Conservation (phyloP, 1,140 invertebrate genomes). For the Andricus grossulariae region DNA sequence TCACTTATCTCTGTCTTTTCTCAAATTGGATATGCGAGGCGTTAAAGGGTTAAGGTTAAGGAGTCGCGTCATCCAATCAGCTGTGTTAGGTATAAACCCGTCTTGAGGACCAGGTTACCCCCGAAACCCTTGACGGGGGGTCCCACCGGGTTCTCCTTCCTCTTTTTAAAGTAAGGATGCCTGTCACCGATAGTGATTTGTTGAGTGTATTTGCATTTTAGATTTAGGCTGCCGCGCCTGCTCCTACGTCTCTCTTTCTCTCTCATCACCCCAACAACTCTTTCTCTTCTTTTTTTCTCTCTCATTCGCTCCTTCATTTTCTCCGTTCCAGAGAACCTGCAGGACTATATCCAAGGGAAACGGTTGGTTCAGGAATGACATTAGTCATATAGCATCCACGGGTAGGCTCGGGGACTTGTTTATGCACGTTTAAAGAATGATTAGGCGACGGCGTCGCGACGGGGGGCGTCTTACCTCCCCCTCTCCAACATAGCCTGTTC, state of each 20-base stretch:
- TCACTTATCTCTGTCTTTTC: constrained; percentile 42
- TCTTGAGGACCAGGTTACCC: constrained; percentile 62
- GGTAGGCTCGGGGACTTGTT: constrained; percentile 68
- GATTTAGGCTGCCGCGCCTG: constrained; percentile 72
- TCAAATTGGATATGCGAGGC: constrained; percentile 51
- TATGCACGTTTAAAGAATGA: constrained; percentile 77
- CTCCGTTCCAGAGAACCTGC: constrained; percentile 48
- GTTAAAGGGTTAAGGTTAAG: constrained; percentile 35
- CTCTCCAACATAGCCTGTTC: constrained; percentile 33
- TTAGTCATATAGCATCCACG: constrained; percentile 69
- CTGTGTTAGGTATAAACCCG: constrained; percentile 62
- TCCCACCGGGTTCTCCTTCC: constrained; percentile 72
- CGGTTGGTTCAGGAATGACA: constrained; percentile 69
- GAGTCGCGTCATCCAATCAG: constrained; percentile 58
- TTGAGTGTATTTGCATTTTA: constrained; percentile 76
- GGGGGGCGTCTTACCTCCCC: constrained; percentile 63
- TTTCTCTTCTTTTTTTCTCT: constrained; percentile 48
- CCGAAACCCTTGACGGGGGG: constrained; percentile 71
- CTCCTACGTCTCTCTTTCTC: constrained; percentile 45
- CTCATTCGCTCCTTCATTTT: constrained; percentile 61
- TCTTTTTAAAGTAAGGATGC: constrained; percentile 72
- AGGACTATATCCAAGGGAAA: constrained; percentile 48
- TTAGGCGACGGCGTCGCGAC: constrained; percentile 71
- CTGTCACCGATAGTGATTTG: constrained; percentile 76
- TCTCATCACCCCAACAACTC: constrained; percentile 36